phyloP scores from a whole-genome alignment of 2,888 invertebrate species.

The Sarcophaga rosellei region DNA sequence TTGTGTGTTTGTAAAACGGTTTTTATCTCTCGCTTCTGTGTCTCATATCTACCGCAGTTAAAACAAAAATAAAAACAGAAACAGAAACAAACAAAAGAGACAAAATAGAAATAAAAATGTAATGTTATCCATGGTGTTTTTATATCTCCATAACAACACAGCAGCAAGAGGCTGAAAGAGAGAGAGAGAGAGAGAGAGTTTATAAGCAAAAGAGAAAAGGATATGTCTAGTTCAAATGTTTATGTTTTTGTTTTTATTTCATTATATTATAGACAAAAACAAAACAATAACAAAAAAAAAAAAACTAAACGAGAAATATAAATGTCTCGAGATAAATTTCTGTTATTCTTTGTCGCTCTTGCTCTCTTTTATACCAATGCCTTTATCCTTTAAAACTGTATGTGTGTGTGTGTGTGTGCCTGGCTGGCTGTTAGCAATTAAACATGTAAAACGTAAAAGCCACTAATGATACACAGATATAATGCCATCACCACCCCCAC shows the following conservation, averaged over 20 bases:
- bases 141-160: slow-evolving; percentile 15
- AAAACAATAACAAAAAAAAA: neutral
- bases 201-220: neutral
- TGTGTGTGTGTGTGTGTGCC: neutral
- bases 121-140: slow-evolving; percentile 32
- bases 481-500: slow-evolving; percentile 2
- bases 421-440: slow-evolving; percentile 48
- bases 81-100: too few species aligned
- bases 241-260: neutral
- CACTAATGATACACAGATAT: slow-evolving; percentile 34
- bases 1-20: too few species aligned
- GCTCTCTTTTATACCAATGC: neutral
- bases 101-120: too few species aligned
- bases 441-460: slow-evolving; percentile 54
- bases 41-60: slow-evolving; percentile 41
- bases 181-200: slow-evolving; percentile 4
- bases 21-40: slow-evolving; percentile 27
- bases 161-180: neutral
- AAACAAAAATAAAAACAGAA: neutral
- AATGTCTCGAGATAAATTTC: slow-evolving; percentile 73
- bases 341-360: slow-evolving; percentile 66
- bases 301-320: slow-evolving; percentile 8
- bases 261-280: neutral
- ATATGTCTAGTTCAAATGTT: neutral
- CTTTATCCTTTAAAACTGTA: too few species aligned